Evolutionary conservation across 2,888 invertebrate species (phyloP).

Genomic region (Erannis defoliaria): DNA sequence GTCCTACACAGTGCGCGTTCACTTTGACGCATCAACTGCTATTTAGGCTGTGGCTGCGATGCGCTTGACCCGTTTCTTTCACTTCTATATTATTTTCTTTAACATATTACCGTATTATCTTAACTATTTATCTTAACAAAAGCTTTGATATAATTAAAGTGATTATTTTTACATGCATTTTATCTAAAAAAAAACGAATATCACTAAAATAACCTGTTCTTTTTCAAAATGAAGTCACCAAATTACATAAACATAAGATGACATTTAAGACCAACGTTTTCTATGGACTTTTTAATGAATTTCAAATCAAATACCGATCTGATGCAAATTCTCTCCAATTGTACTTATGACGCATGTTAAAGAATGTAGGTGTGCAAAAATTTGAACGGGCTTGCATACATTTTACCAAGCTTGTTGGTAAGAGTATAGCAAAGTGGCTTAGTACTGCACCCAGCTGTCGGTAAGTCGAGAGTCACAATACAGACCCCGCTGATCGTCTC

Average conservation of each 20-base stretch:
- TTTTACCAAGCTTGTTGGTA: background rate
- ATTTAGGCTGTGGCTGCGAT: slow-evolving; percentile 1
- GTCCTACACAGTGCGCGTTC: background rate
- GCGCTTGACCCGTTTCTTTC: slow-evolving; percentile 27
- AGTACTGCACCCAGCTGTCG: too few species aligned
- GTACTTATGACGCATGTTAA: background rate
- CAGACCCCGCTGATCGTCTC: too few species aligned
- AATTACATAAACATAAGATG: background rate
- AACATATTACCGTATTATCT: too few species aligned
- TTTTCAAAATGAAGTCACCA: background rate
- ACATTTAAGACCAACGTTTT: background rate
- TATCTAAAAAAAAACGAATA: too few species aligned
- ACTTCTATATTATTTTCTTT: slow-evolving; percentile 14
- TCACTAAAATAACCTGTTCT: too few species aligned
- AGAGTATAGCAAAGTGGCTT: too few species aligned
- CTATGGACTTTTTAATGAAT: background rate
- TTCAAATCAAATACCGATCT: background rate
- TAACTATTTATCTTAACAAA: too few species aligned
- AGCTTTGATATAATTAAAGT: too few species aligned
- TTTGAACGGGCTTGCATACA: background rate
- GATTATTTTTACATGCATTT: too few species aligned
- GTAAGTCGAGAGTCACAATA: too few species aligned
- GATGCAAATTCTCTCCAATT: background rate
- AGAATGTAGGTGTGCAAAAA: background rate
- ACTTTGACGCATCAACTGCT: background rate